Evolutionary conservation across 2,797 vertebrate species (phyloP).

Genomic region (Vespertilio murinus): DNA sequence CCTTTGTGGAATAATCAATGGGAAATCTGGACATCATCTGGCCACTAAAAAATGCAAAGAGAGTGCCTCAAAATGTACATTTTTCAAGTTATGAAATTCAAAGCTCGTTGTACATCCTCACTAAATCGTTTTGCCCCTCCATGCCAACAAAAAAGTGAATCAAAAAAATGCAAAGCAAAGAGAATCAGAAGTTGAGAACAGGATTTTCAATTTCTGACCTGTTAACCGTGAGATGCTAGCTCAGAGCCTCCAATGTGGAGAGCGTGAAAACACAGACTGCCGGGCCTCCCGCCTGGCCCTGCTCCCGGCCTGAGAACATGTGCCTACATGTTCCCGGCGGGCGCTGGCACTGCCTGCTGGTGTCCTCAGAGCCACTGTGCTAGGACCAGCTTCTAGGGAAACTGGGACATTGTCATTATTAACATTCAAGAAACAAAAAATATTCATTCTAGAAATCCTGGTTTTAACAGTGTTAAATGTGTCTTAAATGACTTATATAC

Average conservation of each 20-base stretch:
- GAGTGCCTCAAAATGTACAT: conserved; percentile 18
- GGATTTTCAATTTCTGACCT: background rate
- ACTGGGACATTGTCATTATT: background rate
- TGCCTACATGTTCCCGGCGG: background rate
- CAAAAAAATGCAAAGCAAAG: conserved; percentile 39
- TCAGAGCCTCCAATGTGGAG: background rate
- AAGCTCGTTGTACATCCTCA: background rate
- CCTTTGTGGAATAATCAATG: conserved; percentile 46
- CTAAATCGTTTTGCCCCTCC: background rate
- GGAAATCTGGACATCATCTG: background rate
- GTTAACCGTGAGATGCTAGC: background rate
- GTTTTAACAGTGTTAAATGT: background rate
- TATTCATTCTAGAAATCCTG: background rate
- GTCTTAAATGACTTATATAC: background rate
- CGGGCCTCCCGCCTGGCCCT: background rate
- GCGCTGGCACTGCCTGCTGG: background rate
- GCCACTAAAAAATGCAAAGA: background rate
- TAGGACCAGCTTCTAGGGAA: background rate
- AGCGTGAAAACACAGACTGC: background rate
- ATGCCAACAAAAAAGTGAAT: background rate
- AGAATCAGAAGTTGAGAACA: background rate
- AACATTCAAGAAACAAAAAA: background rate
- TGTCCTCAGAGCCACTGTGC: background rate
- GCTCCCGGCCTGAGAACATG: background rate
- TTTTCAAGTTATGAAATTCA: conserved; percentile 39